Base-by-base conservation (phyloP, 2,797 vertebrate genomes). In the Lacerta bilineata region DNA sequence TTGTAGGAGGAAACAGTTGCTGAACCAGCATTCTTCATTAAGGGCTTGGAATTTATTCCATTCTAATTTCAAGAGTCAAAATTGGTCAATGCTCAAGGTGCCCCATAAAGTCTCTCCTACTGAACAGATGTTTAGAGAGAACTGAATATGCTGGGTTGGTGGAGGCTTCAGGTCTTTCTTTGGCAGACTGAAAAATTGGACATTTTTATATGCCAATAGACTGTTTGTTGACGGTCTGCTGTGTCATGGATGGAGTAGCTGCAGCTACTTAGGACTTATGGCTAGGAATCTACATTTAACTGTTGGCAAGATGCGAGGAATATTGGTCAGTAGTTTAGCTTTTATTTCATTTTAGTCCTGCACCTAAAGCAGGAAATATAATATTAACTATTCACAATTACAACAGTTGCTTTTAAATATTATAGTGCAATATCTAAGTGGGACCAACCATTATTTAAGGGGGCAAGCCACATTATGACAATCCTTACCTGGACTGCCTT, bases 131-230 rank as follows among this genome's bases (percentile, higher is more conserved):
- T 5, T 71, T 15, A 10, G 9, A 77, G 25, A 85, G 1, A 41
- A 1, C 0, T 50, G 18, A 83, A 27, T 64, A 41, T 66, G 80
- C 23, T 25, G 23, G 39, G 2, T 66, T 93, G 90, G 8, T 41
- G 80, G 25, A 83, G 46, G 25, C 86, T 76, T 2, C 33, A 1
- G 0, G 90, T 89, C 39, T 77, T 86, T 89, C 39, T 77, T 86
- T 33, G 43, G 15, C 1, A 0, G 0, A 90, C 5, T 81, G n/a
- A 2, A 88, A 87, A 2, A 8, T 0, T 36, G 71, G 20, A 0
- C 2, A 78, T 1, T 39, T 90, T 88, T 71, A 64, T 80, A n/a
- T 88, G 64, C 23, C 23, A 90, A 27, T 55, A 86, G 5, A 13
- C 33, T 27, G 3, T 89, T 83, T 86, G 0, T 0, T 84, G 27